Base-by-base conservation (phyloP, 1,140 invertebrate species). In the Drosophila oshimai region DNA sequence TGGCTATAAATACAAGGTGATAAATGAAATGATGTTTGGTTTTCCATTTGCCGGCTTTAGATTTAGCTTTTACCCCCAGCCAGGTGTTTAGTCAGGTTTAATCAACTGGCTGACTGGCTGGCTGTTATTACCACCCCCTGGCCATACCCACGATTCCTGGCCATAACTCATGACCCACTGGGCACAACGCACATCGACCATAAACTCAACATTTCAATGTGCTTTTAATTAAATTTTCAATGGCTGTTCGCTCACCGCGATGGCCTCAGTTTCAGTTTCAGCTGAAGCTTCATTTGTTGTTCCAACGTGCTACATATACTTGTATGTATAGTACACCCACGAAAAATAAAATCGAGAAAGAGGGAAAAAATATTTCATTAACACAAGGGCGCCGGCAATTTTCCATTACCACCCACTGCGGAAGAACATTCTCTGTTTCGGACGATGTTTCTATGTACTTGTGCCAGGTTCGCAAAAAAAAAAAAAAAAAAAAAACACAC, bases 201-300 rank as follows among this genome's bases (percentile, higher is more conserved):
- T 83, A 83, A 83, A 83, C 80, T 83, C 64, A 79, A 74, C 74
- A 54, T 74, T 83, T 83, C 68, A 84, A 83, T 86, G 80, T 74
- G 70, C 80, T 74, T 83, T 83, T 83, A 79, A 83, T 83, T 83
- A 83, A 83, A 83, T 74, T 84, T 79, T 75, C 64, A 75, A 65
- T 81, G 70, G 51, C 33, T 64, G 28, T 18, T 34, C 9, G 37
- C 28, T 33, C 26, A 17, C 44, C 44, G 15, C 26, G 18, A 46
- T 50, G 53, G 53, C 53, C 20, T 29, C 24, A 39, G 44, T n/a
- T 46, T 29, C 45, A 12, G 55, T 33, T 58, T 29, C 24, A 39
- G 44, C 12, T 46, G 18, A 26, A 12, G 55, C 50, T 58, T 57
- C 57, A 61, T 61, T 70, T 57, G 73, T 33, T 49, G 65, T 67